Percentiles rank a stretch among this genome's conserved stretches.
These are phyloP conservation scores for Benthosema pterotum DNA, from an alignment of 2,797 vertebrate genomes.

Conservation along the genomic window DNA sequence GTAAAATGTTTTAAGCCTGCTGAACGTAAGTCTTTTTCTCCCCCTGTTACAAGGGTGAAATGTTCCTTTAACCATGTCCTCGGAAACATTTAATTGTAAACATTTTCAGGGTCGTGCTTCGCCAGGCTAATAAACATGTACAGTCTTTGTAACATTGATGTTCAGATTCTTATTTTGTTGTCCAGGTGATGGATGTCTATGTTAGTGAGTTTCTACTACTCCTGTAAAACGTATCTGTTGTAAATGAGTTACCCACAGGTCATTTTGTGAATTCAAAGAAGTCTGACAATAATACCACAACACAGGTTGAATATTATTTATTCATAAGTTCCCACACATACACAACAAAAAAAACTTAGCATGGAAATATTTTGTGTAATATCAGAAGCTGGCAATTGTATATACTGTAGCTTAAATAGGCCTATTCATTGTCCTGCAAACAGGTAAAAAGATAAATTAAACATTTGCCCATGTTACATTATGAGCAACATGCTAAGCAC, in stretches of 20 bases:
- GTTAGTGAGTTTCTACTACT: background rate
- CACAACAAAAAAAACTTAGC: slow-evolving; percentile 62
- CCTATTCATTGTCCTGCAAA: slow-evolving; percentile 55
- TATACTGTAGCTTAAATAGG: slow-evolving; percentile 46
- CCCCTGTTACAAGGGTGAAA: too few relatives aligned
- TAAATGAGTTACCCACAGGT: background rate
- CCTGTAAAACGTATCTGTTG: background rate
- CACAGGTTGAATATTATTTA: slow-evolving; percentile 49
- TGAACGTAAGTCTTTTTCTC: too few relatives aligned
- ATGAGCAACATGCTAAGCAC: slow-evolving; percentile 77
- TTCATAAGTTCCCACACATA: slow-evolving; percentile 68
- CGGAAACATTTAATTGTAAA: too few relatives aligned
- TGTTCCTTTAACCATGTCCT: too few relatives aligned
- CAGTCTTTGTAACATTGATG: slow-evolving; percentile 35
- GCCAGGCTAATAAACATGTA: background rate
- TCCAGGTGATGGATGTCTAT: background rate
- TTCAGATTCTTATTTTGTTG: slow-evolving; percentile 10
- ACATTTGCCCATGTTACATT: slow-evolving; percentile 73
- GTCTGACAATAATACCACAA: too few relatives aligned
- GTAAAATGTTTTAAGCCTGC: too few relatives aligned
- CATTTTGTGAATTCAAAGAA: background rate
- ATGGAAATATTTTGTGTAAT: slow-evolving; percentile 26
- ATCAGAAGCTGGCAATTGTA: slow-evolving; percentile 48
- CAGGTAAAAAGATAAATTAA: slow-evolving; percentile 67
- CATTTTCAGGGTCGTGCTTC: too few relatives aligned